Percentiles rank a stretch among this genome's conserved stretches.
phyloP scores from a whole-genome alignment of 2,797 vertebrate species.

The Chanos chanos region DNA sequence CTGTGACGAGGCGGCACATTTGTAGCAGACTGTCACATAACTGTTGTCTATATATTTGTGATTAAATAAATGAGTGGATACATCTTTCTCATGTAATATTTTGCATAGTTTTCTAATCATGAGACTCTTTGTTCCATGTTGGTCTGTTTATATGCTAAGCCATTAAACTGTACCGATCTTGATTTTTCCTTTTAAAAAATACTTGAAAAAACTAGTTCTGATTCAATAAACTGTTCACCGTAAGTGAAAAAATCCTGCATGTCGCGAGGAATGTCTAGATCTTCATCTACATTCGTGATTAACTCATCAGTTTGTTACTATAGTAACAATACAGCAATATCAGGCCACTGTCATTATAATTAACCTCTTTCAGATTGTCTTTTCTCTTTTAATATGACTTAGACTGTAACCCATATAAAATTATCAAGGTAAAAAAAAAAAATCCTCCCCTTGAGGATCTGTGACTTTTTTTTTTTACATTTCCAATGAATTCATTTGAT shows the following conservation, averaged over 20 bases:
- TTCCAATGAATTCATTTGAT: conserved; percentile 38
- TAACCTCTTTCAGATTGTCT: conserved; percentile 63
- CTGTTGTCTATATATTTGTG: no score
- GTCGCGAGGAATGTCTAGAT: conserved; percentile 36
- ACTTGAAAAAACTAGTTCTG: not conserved
- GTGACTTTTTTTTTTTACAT: conserved; percentile 26
- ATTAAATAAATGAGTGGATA: no score
- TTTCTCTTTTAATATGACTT: conserved; percentile 56
- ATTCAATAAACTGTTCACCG: conserved; percentile 9
- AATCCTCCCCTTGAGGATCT: conserved; percentile 36
- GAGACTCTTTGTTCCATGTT: no score
- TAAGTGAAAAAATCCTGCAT: conserved; percentile 26
- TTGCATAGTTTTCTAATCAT: no score
- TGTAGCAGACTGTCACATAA: no score
- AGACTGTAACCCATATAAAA: conserved; percentile 50
- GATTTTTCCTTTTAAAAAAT: no score
- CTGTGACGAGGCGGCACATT: no score
- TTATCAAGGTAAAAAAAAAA: conserved; percentile 35
- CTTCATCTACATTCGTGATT: conserved; percentile 48
- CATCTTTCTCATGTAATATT: no score
- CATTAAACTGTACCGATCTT: no score
- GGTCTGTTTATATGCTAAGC: no score
- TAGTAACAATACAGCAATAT: conserved; percentile 60
- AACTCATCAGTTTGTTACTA: conserved; percentile 59
- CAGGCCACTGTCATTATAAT: conserved; percentile 64